Conservation (phyloP, 2,113 vertebrate genomes). For the Poeciliopsis turrubarensis region DNA sequence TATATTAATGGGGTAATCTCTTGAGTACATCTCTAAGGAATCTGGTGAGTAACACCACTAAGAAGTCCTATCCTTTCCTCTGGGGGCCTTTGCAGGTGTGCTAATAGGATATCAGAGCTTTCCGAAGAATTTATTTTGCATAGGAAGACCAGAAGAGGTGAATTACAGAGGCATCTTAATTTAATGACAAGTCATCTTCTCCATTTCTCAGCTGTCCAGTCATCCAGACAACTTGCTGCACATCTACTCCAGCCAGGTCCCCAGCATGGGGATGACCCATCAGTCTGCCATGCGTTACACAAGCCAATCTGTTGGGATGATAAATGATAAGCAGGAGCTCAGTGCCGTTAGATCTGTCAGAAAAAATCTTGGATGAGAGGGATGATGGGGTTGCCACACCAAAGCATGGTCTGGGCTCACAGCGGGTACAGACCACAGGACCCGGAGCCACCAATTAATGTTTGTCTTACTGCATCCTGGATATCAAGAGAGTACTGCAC, state of each 20-base stretch:
- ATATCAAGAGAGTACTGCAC: constrained; percentile 59
- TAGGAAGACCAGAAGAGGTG: constrained; percentile 41
- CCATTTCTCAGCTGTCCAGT: constrained; percentile 64
- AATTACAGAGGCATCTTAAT: constrained; percentile 53
- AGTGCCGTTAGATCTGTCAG: constrained; percentile 76
- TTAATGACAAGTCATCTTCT: constrained; percentile 61
- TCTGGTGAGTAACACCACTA: constrained; percentile 69
- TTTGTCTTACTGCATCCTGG: constrained; percentile 69
- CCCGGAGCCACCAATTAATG: constrained; percentile 76
- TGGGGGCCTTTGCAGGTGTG: constrained; percentile 75
- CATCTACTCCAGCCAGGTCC: constrained; percentile 67
- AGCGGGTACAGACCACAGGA: constrained; percentile 63
- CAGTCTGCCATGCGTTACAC: constrained; percentile 70
- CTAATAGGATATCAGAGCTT: constrained; percentile 70
- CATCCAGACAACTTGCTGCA: constrained; percentile 63
- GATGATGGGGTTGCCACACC: constrained; percentile 72
- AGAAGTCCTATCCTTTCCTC: constrained; percentile 75
- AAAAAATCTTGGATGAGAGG: constrained; percentile 69
- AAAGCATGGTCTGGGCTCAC: constrained; percentile 51
- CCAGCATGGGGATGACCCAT: constrained; percentile 76
- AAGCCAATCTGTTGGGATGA: constrained; percentile 80
- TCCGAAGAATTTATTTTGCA: constrained; percentile 49
- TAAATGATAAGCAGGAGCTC: constrained; percentile 80
- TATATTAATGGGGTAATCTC: constrained; percentile 89
- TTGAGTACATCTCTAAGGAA: constrained; percentile 73